Percentiles rank a stretch among this genome's conserved stretches.
phyloP scores from a whole-genome alignment of 2,797 vertebrate species.

The Oreonectes daqikongensis region DNA sequence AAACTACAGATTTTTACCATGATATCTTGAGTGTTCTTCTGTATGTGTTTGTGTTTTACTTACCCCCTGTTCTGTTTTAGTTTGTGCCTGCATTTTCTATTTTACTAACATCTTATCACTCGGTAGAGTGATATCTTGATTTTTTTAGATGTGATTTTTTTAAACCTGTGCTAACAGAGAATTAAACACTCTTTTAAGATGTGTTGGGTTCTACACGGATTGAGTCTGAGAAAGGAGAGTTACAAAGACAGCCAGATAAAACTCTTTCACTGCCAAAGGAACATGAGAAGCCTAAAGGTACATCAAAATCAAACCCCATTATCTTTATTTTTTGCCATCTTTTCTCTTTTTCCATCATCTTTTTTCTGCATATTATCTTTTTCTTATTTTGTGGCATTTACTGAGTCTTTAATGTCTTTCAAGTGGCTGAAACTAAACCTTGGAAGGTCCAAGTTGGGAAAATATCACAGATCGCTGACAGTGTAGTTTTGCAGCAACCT shows the following conservation, averaged over 20 bases:
- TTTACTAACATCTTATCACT: slow-evolving; percentile 42
- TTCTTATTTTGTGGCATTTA: neutral
- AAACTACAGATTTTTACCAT: neutral
- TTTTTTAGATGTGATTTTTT: neutral
- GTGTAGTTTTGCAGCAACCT: neutral
- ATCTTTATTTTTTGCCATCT: neutral
- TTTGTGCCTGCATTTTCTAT: neutral
- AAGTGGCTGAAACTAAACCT: slow-evolving; percentile 9
- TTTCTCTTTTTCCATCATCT: neutral
- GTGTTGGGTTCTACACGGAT: neutral
- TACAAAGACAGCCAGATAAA: slow-evolving; percentile 5
- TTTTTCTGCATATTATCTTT: neutral
- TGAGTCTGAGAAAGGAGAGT: slow-evolving; percentile 3
- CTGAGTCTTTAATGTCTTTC: neutral
- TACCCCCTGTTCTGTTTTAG: neutral
- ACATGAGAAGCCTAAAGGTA: slow-evolving; percentile 24
- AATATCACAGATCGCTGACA: neutral
- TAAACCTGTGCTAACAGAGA: neutral
- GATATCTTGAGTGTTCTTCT: neutral
- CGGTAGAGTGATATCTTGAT: slow-evolving; percentile 40
- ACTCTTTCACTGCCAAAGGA: neutral
- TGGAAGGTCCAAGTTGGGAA: neutral
- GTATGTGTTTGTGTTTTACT: neutral
- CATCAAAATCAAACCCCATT: neutral
- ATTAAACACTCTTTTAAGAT: slow-evolving; percentile 12